These are phyloP conservation scores for Eucidaris tribuloides DNA, from an alignment of 35 echinoderm and acorn worm genomes.

Conservation along the genomic window DNA sequence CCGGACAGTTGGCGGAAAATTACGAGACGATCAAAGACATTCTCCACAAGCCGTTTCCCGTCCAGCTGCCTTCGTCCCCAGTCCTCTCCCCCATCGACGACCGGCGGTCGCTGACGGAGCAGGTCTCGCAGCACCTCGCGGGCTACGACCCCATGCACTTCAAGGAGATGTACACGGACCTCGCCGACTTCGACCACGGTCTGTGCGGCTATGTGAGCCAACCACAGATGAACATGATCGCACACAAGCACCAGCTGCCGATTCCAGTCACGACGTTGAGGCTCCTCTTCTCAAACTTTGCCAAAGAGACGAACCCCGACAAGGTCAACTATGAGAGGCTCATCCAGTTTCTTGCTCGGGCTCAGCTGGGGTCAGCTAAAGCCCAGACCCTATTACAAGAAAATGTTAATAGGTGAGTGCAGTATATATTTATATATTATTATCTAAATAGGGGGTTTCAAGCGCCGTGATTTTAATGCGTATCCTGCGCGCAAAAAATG, in stretches of 20 bases:
- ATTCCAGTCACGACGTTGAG: constrained; percentile 62
- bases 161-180: constrained; percentile 92
- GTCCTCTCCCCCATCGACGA: constrained; percentile 31
- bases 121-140: constrained; percentile 46
- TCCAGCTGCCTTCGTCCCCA: not conserved
- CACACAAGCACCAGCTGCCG: constrained; percentile 57
- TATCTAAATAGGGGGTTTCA: too few species aligned
- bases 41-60: not conserved
- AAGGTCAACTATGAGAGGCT: constrained; percentile 95
- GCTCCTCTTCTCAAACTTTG: constrained; percentile 87
- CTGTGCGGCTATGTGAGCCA: constrained; percentile 78
- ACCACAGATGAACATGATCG: constrained; percentile 82
- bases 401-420: constrained; percentile 70
- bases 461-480: too few species aligned
- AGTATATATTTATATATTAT: not conserved
- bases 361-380: constrained; percentile 76
- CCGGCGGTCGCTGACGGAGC: constrained; percentile 44
- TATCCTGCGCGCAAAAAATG: too few species aligned
- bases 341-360: constrained; percentile 89
- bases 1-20: too few species aligned
- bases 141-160: constrained; percentile 77
- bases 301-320: constrained; percentile 73
- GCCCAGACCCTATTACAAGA: constrained; percentile 88
- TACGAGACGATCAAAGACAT: constrained; percentile 17
- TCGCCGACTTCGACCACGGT: constrained; percentile 86